Conservation (phyloP, 1,140 invertebrate species). For the Vollenhovia emeryi region DNA sequence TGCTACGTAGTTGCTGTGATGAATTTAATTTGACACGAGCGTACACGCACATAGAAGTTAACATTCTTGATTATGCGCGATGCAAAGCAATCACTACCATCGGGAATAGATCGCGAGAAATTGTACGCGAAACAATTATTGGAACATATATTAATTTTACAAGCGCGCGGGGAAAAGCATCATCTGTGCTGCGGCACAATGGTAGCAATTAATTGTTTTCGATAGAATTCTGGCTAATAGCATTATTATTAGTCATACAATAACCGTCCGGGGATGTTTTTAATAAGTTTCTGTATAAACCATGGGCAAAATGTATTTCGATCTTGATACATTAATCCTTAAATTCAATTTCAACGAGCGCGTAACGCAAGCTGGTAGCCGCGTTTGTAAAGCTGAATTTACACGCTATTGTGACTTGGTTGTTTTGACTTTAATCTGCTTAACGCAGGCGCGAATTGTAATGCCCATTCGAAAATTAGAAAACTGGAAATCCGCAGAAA, state of each 20-base stretch:
- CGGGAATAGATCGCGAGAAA: constrained; percentile 32
- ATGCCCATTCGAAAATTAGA: constrained; percentile 20
- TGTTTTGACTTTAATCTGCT: not conserved
- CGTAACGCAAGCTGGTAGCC: not conserved
- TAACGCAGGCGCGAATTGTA: not conserved
- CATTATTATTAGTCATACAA: constrained; percentile 58
- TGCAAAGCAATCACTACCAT: constrained; percentile 28
- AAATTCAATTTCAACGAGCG: not conserved
- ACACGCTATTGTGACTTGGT: not conserved
- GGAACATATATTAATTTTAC: constrained; percentile 54
- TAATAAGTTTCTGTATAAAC: not conserved
- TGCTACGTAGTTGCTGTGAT: not conserved
- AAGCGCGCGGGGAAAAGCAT: not conserved
- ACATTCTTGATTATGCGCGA: constrained; percentile 7
- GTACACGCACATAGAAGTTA: not conserved
- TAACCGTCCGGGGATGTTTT: constrained; percentile 3
- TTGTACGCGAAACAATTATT: constrained; percentile 37
- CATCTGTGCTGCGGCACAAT: constrained; percentile 18
- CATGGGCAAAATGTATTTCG: not conserved
- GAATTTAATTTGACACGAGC: constrained; percentile 4
- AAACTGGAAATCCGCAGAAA: constrained; percentile 17
- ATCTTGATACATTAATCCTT: not conserved
- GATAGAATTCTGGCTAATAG: constrained; percentile 34
- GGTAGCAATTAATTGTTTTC: constrained; percentile 22
- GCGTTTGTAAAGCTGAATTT: not conserved